phyloP scores from a whole-genome alignment of 1,140 invertebrate species.

The Drosophila simulans region DNA sequence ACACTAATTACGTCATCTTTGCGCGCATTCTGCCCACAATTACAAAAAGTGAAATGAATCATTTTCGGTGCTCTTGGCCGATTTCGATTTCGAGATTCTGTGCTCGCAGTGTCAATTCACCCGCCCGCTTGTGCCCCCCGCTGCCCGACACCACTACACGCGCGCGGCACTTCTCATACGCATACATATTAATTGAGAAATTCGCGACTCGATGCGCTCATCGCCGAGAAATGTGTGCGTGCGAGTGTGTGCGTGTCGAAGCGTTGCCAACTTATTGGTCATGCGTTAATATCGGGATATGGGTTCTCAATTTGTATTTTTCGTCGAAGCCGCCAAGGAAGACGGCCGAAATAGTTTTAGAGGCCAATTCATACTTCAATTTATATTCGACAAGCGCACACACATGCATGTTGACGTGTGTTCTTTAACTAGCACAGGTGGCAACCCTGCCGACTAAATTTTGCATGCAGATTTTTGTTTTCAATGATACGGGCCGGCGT shows the following conservation, averaged over 20 bases:
- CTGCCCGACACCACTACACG: slow-evolving; percentile 11
- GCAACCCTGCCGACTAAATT: slow-evolving; percentile 48
- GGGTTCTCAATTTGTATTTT: slow-evolving; percentile 27
- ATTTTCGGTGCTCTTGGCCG: slow-evolving; percentile 72
- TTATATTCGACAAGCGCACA: background rate
- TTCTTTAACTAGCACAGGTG: slow-evolving; percentile 36
- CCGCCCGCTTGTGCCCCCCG: slow-evolving; percentile 8
- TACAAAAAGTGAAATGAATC: slow-evolving; percentile 67
- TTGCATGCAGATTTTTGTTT: slow-evolving; percentile 45
- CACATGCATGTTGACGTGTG: background rate
- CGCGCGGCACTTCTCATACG: slow-evolving; percentile 17
- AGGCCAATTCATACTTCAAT: background rate
- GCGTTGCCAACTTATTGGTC: slow-evolving; percentile 77
- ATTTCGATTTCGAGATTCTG: slow-evolving; percentile 19
- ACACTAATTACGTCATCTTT: slow-evolving; percentile 76
- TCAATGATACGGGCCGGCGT: background rate
- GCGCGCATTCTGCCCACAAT: slow-evolving; percentile 61
- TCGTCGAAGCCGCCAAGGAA: slow-evolving; percentile 25
- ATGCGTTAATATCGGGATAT: slow-evolving; percentile 75
- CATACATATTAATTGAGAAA: slow-evolving; percentile 79
- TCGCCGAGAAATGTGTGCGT: slow-evolving; percentile 69
- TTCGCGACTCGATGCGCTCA: slow-evolving; percentile 81
- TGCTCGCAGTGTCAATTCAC: slow-evolving; percentile 50
- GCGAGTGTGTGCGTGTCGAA: slow-evolving; percentile 35
- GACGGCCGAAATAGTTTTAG: background rate